These are phyloP conservation scores for Grammomys dolichurus DNA, from an alignment of 2,113 vertebrate species.

Conservation along the genomic window DNA sequence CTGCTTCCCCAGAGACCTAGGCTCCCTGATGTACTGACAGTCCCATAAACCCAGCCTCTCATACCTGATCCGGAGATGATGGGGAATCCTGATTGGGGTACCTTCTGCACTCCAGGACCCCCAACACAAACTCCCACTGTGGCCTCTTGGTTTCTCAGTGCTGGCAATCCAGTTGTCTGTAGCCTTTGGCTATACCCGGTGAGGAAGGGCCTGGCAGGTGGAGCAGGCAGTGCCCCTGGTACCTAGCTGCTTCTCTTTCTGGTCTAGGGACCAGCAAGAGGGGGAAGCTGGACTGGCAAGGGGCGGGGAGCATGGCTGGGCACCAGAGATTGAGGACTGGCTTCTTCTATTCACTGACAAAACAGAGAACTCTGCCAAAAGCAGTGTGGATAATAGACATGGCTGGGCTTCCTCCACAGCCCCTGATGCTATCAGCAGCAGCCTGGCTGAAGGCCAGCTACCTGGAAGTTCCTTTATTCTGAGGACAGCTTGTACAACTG, in stretches of 20 bases:
- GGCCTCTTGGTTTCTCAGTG: not conserved
- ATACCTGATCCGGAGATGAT: slow-evolving; percentile 51
- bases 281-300: not conserved
- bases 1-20: not conserved
- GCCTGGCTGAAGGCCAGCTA: slow-evolving; percentile 57
- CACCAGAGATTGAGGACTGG: slow-evolving; percentile 20
- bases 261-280: not conserved
- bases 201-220: not conserved
- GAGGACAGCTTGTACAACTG: slow-evolving; percentile 63
- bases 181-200: not conserved
- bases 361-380: slow-evolving; percentile 47
- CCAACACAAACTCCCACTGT: not conserved
- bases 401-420: slow-evolving; percentile 63
- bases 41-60: not conserved
- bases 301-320: not conserved
- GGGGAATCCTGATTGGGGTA: not conserved
- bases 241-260: slow-evolving; percentile 61
- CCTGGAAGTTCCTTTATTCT: slow-evolving; percentile 70
- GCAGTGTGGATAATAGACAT: not conserved
- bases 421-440: slow-evolving; percentile 65
- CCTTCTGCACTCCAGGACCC: not conserved
- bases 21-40: not conserved
- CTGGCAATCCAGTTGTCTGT: not conserved
- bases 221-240: not conserved
- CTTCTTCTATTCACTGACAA: not conserved